Conservation (phyloP, 1,140 invertebrate genomes). For the Chrysoperla carnea region DNA sequence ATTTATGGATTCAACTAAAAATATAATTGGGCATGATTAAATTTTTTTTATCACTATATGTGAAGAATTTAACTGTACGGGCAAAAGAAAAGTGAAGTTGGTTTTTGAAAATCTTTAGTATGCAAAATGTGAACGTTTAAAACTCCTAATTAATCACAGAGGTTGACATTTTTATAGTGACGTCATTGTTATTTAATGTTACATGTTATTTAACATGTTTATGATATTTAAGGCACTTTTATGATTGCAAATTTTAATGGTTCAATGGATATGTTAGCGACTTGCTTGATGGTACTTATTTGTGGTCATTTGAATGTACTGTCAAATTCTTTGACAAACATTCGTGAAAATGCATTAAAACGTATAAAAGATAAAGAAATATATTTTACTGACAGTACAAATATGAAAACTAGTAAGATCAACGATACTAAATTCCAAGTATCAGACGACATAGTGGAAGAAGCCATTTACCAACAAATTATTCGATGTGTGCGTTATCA, state of each 20-base stretch:
- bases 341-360: slow-evolving; percentile 2
- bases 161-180: too few species aligned
- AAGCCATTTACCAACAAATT: slow-evolving; percentile 8
- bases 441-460: slow-evolving; percentile 2
- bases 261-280: slow-evolving; percentile 13
- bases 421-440: background rate
- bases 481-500: slow-evolving; percentile 12
- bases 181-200: too few species aligned
- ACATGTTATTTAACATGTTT: too few species aligned
- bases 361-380: background rate
- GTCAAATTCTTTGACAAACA: slow-evolving; percentile 12
- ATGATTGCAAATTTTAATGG: slow-evolving; percentile 14
- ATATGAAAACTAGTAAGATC: background rate
- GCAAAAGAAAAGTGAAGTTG: too few species aligned
- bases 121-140: too few species aligned
- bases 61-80: too few species aligned
- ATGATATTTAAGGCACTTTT: slow-evolving; percentile 12
- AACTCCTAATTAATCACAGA: too few species aligned
- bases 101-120: too few species aligned
- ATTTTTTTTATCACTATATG: too few species aligned
- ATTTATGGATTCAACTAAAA: too few species aligned
- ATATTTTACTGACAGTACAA: slow-evolving; percentile 2
- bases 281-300: slow-evolving; percentile 11
- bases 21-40: too few species aligned
- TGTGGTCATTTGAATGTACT: slow-evolving; percentile 14